phyloP scores from a whole-genome alignment of 2,113 vertebrate species.

The Anser brachyrhynchus region DNA sequence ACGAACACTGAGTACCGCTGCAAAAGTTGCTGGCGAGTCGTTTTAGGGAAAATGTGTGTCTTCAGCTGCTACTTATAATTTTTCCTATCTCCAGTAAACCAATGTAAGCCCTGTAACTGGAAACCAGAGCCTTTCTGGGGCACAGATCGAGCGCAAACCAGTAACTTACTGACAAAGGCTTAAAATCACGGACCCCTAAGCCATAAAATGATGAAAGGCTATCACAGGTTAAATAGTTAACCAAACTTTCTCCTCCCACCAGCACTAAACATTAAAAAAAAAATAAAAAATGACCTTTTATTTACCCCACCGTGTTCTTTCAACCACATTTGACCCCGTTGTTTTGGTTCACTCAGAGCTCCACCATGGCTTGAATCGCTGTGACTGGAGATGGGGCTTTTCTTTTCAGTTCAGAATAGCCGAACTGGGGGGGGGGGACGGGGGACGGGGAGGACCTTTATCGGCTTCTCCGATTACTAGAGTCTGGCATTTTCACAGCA shows the following conservation, averaged over 20 bases:
- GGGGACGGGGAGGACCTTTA: not conserved
- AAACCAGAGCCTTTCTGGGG: not conserved
- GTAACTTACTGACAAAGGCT: not conserved
- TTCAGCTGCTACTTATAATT: not conserved
- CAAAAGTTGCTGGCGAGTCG: not conserved
- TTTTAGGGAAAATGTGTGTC: not conserved
- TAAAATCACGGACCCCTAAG: not conserved
- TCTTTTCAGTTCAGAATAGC: constrained; percentile 25
- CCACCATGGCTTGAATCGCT: constrained; percentile 31
- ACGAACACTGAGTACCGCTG: not conserved
- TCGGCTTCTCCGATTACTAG: not conserved
- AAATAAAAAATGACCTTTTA: constrained; percentile 3
- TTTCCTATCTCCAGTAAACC: not conserved
- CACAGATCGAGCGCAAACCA: not conserved
- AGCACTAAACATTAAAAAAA: not conserved
- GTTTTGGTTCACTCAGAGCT: constrained; percentile 44
- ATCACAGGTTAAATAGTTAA: constrained; percentile 61
- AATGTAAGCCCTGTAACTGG: not conserved
- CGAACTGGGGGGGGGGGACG: not conserved
- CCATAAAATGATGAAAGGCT: constrained; percentile 45
- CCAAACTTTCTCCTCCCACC: constrained; percentile 61
- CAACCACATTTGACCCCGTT: constrained; percentile 54
- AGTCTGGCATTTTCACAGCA: not conserved
- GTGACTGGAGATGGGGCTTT: constrained; percentile 45
- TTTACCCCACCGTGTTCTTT: constrained; percentile 46